Evolutionary conservation across 2,888 invertebrate genomes (phyloP).

Genomic region (Hydraecia micacea): DNA sequence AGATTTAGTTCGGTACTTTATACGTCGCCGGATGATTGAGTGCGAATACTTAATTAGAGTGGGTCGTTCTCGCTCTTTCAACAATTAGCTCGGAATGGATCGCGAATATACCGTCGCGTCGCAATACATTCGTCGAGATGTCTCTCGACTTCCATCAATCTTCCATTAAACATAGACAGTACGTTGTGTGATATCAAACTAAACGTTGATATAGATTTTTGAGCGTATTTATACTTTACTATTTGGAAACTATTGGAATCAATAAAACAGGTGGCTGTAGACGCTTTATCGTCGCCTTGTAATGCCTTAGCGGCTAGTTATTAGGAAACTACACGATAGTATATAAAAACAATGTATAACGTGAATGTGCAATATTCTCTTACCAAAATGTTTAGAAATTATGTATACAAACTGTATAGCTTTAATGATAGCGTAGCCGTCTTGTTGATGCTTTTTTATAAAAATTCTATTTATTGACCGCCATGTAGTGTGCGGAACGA

Average conservation of each 20-base stretch:
- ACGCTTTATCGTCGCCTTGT: slow-evolving; percentile 83
- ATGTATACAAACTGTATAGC: slow-evolving; percentile 90
- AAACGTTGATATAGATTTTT: slow-evolving; percentile 61
- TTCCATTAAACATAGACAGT: slow-evolving; percentile 66
- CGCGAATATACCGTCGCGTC: slow-evolving; percentile 15
- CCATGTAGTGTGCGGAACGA: slow-evolving; percentile 86
- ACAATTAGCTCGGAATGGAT: slow-evolving; percentile 38
- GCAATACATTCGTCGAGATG: slow-evolving; percentile 34
- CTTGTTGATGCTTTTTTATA: slow-evolving; percentile 90
- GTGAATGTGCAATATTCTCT: slow-evolving; percentile 89
- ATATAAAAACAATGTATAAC: slow-evolving; percentile 74
- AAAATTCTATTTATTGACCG: slow-evolving; percentile 89
- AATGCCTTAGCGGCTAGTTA: slow-evolving; percentile 82
- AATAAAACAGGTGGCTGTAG: slow-evolving; percentile 72
- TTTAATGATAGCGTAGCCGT: slow-evolving; percentile 89
- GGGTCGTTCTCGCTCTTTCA: slow-evolving; percentile 40
- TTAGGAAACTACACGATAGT: slow-evolving; percentile 74
- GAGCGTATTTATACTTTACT: slow-evolving; percentile 56
- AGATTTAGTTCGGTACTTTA: slow-evolving; percentile 50
- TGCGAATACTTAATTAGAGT: slow-evolving; percentile 39
- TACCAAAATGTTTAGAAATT: slow-evolving; percentile 88
- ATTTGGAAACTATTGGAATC: slow-evolving; percentile 62
- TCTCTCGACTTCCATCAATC: slow-evolving; percentile 56
- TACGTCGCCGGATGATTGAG: slow-evolving; percentile 46
- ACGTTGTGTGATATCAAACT: slow-evolving; percentile 67